These are phyloP conservation scores for Takifugu ocellatus DNA, from an alignment of 2,797 vertebrate species.

Conservation along the genomic window DNA sequence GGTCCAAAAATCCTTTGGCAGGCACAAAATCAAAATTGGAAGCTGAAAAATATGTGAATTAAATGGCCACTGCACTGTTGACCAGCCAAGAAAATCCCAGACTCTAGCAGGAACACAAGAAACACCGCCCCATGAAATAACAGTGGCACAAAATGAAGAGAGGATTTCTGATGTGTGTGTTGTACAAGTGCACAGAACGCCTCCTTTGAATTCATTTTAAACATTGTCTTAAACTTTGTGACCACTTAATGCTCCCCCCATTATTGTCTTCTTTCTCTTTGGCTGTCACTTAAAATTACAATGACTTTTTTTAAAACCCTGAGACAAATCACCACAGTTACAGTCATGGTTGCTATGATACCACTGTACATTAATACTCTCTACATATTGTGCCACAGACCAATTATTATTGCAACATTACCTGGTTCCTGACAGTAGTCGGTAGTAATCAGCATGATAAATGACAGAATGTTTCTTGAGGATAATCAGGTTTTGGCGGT, in stretches of 20 bases:
- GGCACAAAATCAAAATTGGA: conserved; percentile 22
- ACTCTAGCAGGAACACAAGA: conserved; percentile 14
- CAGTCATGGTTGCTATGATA: background rate
- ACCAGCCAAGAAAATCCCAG: conserved; percentile 36
- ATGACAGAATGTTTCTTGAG: conserved; percentile 16
- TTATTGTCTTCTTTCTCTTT: too few relatives aligned
- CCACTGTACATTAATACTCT: background rate
- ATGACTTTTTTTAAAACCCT: too few relatives aligned
- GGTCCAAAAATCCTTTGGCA: conserved; percentile 44
- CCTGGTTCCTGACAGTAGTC: conserved; percentile 40
- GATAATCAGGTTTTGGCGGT: conserved; percentile 33
- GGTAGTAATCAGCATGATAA: conserved; percentile 16
- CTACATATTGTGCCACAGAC: conserved; percentile 14
- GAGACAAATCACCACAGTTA: too few relatives aligned
- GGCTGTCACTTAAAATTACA: too few relatives aligned
- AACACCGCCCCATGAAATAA: background rate
- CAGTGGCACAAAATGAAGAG: background rate
- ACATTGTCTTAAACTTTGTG: too few relatives aligned
- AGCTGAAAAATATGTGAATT: conserved; percentile 25
- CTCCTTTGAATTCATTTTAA: too few relatives aligned
- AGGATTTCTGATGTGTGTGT: too few relatives aligned
- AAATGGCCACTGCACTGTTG: conserved; percentile 29
- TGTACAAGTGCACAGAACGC: too few relatives aligned
- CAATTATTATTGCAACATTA: conserved; percentile 21
- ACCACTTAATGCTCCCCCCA: too few relatives aligned